phyloP scores from a whole-genome alignment of 2,797 vertebrate species.

The Leuciscus waleckii region DNA sequence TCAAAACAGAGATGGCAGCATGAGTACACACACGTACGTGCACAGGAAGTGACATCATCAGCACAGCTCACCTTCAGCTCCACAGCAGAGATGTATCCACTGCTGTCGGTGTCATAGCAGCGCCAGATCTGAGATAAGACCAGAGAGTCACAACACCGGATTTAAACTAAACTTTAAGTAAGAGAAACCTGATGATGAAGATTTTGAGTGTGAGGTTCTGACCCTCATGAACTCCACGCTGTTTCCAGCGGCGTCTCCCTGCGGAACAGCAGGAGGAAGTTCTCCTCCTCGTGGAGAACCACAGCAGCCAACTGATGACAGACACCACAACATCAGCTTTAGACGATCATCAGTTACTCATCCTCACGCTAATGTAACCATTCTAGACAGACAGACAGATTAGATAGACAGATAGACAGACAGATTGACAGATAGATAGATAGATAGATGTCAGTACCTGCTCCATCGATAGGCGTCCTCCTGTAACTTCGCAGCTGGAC shows the following conservation, averaged over 20 bases:
- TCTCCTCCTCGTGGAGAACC: conserved; percentile 88
- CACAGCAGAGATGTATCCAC: conserved; percentile 88
- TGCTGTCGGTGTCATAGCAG: conserved; percentile 90
- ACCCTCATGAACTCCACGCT: conserved; percentile 97
- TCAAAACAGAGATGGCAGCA: conserved; percentile 23
- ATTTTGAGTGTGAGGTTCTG: conserved; percentile 46
- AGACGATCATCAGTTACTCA: background rate
- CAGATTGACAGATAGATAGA: fast-evolving
- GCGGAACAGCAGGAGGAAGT: conserved; percentile 91
- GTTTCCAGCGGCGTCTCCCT: conserved; percentile 89
- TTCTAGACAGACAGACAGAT: background rate
- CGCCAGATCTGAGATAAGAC: conserved; percentile 86
- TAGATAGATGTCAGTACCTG: conserved; percentile 74
- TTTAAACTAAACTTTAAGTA: background rate
- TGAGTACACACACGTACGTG: background rate
- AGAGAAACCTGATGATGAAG: too few species aligned
- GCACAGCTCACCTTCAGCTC: conserved; percentile 82
- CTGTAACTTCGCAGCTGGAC: conserved; percentile 62
- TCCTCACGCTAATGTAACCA: background rate
- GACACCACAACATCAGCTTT: background rate
- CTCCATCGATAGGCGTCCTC: conserved; percentile 81
- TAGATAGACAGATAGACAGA: background rate
- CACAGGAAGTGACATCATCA: conserved; percentile 14
- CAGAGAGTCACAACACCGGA: background rate
- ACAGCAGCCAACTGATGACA: conserved; percentile 80